Percentiles rank a stretch among this genome's conserved stretches.
Conservation (phyloP, 2,113 vertebrate species). For the Sylvia atricapilla region DNA sequence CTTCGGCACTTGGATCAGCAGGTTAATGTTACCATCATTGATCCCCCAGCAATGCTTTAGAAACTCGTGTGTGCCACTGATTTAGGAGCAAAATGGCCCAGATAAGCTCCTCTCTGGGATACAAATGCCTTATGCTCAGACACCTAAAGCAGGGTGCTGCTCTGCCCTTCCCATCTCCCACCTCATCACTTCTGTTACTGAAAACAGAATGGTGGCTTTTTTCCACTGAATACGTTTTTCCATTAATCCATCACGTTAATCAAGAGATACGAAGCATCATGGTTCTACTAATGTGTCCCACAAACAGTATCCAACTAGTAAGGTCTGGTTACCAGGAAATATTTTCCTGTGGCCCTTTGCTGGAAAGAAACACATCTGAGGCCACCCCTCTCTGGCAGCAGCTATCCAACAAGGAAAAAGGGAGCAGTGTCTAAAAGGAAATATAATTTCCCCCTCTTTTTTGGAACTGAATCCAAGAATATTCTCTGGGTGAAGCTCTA, state of each 20-base stretch:
- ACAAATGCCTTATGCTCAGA: background rate
- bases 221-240: too few relatives aligned
- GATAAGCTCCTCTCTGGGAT: background rate
- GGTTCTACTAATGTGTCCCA: background rate
- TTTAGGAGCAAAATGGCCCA: background rate
- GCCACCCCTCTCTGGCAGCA: constrained; percentile 17
- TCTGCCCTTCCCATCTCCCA: background rate
- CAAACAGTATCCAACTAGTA: background rate
- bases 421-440: constrained; percentile 5
- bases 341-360: constrained; percentile 16
- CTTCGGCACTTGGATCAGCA: background rate
- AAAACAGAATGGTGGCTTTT: background rate
- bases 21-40: background rate
- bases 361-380: constrained; percentile 29
- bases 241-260: background rate
- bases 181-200: background rate
- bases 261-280: background rate
- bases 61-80: background rate
- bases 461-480: constrained; percentile 14
- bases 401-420: background rate
- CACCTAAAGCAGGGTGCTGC: background rate
- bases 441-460: accelerated
- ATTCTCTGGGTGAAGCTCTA: background rate
- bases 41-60: background rate
- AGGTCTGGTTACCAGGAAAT: constrained; percentile 24